A percentile compares a stretch with the other conserved stretches of the same genome.
phyloP scores from a whole-genome alignment of 1,140 invertebrate species.

The Diprion similis region DNA sequence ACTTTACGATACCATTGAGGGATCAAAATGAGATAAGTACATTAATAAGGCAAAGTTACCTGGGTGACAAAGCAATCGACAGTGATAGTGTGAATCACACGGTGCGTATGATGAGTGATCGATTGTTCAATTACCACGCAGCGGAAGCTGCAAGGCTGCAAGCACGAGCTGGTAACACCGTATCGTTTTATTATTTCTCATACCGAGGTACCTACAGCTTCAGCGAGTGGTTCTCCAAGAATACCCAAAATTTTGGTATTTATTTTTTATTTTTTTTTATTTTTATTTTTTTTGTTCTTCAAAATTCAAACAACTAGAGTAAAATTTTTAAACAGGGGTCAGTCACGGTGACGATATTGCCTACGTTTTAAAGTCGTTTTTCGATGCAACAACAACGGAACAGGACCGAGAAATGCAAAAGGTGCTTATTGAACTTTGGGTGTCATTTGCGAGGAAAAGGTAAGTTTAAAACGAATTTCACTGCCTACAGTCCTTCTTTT shows the following conservation, averaged over 20 bases:
- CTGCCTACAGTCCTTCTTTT: constrained; percentile 16
- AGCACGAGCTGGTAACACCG: constrained; percentile 61
- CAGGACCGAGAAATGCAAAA: constrained; percentile 64
- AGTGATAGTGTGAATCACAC: constrained; percentile 29
- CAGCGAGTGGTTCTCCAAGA: constrained; percentile 56
- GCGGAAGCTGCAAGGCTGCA: constrained; percentile 65
- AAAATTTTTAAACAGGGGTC: constrained; percentile 58
- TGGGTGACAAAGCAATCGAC: constrained; percentile 43
- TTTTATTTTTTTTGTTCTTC: neutral
- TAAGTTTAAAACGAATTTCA: constrained; percentile 39
- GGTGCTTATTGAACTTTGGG: constrained; percentile 62
- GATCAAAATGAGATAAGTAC: too few species aligned
- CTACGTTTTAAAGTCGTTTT: constrained; percentile 49
- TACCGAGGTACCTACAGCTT: constrained; percentile 64
- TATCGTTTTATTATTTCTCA: constrained; percentile 67
- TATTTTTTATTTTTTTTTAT: constrained; percentile 27
- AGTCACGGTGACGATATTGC: constrained; percentile 67
- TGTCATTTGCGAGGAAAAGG: constrained; percentile 64
- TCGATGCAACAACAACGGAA: constrained; percentile 41
- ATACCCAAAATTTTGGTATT: constrained; percentile 64
- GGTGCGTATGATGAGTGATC: constrained; percentile 63
- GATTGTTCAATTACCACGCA: constrained; percentile 64
- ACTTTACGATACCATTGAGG: too few species aligned
- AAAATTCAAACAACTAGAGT: too few species aligned
- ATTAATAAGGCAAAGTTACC: too few species aligned